Conservation (phyloP, 2,888 invertebrate species). For the Crematogaster levior region DNA sequence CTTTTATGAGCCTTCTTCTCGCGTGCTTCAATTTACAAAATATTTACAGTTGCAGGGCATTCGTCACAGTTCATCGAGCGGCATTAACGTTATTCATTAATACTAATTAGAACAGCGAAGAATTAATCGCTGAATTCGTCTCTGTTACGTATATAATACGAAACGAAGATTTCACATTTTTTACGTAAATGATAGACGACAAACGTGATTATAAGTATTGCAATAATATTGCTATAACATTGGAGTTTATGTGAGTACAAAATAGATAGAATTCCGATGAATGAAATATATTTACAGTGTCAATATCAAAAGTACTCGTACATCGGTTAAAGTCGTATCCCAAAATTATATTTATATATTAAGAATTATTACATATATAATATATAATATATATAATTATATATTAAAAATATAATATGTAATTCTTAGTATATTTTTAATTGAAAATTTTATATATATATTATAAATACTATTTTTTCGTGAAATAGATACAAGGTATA, state of each 20-base stretch:
- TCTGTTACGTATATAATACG: background rate
- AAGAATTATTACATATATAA: slow-evolving; percentile 15
- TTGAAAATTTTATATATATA: background rate
- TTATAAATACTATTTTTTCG: background rate
- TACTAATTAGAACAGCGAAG: background rate
- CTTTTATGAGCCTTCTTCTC: background rate
- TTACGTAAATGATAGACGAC: background rate
- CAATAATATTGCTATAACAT: too few species aligned
- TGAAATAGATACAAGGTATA: slow-evolving; percentile 22
- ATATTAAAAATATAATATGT: background rate
- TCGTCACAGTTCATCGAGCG: background rate
- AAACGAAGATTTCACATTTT: background rate
- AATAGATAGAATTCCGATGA: slow-evolving; percentile 21
- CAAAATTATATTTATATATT: slow-evolving; percentile 19
- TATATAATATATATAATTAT: background rate
- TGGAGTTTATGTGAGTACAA: slow-evolving; percentile 1
- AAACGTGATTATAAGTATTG: background rate
- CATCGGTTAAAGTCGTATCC: slow-evolving; percentile 16
- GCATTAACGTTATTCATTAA: background rate
- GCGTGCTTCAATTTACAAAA: background rate
- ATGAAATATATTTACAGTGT: slow-evolving; percentile 15
- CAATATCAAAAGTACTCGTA: slow-evolving; percentile 34
- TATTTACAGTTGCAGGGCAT: slow-evolving; percentile 8
- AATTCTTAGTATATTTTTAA: slow-evolving; percentile 12
- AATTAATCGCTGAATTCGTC: background rate